Conservation (phyloP, 1,140 invertebrate genomes). For the Ips nitidus region DNA sequence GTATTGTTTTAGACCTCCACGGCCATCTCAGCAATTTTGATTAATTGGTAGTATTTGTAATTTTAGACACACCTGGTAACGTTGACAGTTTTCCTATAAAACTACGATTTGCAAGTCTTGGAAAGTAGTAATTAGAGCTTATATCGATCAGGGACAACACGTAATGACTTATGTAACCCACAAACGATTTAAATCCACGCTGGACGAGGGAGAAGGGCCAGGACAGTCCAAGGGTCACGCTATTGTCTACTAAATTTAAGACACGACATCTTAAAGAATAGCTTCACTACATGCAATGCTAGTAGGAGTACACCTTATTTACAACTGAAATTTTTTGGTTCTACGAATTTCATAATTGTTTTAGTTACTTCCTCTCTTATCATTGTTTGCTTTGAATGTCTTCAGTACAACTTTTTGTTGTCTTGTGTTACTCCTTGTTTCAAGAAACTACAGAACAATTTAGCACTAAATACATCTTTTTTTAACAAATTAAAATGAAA, state of each 20-base stretch:
- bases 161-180: constrained; percentile 46
- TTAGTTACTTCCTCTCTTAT: too few species aligned
- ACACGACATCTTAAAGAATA: constrained; percentile 47
- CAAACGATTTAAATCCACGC: constrained; percentile 49
- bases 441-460: neutral
- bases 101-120: too few species aligned
- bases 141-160: constrained; percentile 45
- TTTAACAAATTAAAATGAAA: too few species aligned
- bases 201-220: constrained; percentile 45
- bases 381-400: too few species aligned
- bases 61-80: neutral
- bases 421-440: constrained; percentile 2
- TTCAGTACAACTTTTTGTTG: too few species aligned
- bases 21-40: neutral
- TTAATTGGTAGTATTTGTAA: neutral
- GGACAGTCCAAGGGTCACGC: constrained; percentile 48
- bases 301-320: constrained; percentile 20
- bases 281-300: constrained; percentile 45
- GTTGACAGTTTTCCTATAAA: neutral
- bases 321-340: too few species aligned
- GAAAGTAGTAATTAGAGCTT: constrained; percentile 39
- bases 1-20: constrained; percentile 26
- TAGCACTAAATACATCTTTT: too few species aligned
- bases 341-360: too few species aligned
- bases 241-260: constrained; percentile 48